phyloP scores from a whole-genome alignment of 2,888 invertebrate species.

The Chymomyza caudatula region DNA sequence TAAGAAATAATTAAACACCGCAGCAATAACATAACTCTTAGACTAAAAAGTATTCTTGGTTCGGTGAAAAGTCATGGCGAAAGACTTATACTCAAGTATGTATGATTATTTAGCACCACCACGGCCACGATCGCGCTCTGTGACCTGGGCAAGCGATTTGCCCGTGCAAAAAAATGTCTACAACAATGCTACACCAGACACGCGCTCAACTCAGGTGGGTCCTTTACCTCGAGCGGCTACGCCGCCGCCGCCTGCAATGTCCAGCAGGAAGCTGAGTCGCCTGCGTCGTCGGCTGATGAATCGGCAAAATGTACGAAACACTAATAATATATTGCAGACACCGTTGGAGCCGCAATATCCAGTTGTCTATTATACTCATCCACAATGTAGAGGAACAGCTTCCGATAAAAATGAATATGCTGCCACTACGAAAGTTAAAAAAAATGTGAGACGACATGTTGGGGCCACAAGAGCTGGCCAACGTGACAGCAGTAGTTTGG shows the following conservation, averaged over 20 bases:
- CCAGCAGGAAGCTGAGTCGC: slow-evolving; percentile 31
- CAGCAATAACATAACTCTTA: too few species aligned
- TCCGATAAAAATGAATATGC: background rate
- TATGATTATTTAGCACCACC: slow-evolving; percentile 15
- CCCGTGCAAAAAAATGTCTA: slow-evolving; percentile 21
- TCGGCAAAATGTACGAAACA: background rate
- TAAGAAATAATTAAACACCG: too few species aligned
- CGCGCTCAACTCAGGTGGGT: slow-evolving; percentile 4
- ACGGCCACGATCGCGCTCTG: background rate
- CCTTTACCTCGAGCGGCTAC: slow-evolving; percentile 26
- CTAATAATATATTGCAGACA: background rate
- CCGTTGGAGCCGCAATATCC: background rate
- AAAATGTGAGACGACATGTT: too few species aligned
- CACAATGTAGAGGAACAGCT: background rate
- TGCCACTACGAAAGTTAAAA: too few species aligned
- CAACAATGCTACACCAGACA: background rate
- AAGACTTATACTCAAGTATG: slow-evolving; percentile 27
- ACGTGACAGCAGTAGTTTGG: background rate
- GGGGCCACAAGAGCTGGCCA: background rate
- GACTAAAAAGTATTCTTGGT: slow-evolving; percentile 28
- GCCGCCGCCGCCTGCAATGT: slow-evolving; percentile 18
- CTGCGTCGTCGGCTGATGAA: slow-evolving; percentile 35
- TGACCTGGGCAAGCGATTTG: slow-evolving; percentile 9
- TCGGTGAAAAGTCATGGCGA: slow-evolving; percentile 27
- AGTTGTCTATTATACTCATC: background rate